Conservation (phyloP, 2,888 invertebrate genomes). For the Ligdia adustata region DNA sequence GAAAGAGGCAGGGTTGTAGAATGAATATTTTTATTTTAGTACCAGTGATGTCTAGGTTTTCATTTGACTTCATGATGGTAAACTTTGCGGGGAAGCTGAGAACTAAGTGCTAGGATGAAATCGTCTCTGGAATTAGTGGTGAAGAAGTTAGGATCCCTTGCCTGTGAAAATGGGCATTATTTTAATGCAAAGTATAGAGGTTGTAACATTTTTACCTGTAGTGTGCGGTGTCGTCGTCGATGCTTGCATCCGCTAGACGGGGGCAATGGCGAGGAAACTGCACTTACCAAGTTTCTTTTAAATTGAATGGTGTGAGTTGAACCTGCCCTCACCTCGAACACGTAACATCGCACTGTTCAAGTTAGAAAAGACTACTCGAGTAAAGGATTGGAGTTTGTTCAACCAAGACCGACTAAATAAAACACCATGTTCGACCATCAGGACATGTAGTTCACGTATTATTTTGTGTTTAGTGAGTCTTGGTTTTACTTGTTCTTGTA, state of each 20-base stretch:
- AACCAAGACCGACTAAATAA: constrained; percentile 84
- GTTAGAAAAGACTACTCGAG: constrained; percentile 82
- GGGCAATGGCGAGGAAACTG: constrained; percentile 70
- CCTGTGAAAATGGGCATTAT: constrained; percentile 93
- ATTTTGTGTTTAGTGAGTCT: constrained; percentile 83
- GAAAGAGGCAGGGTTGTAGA: constrained; percentile 67
- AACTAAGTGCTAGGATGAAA: constrained; percentile 78
- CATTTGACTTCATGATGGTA: constrained; percentile 76
- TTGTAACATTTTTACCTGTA: constrained; percentile 87
- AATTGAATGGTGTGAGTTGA: constrained; percentile 82
- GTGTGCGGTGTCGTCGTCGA: constrained; percentile 75
- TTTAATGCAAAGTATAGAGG: constrained; percentile 97
- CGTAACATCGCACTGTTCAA: constrained; percentile 80
- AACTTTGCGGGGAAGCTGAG: constrained; percentile 84
- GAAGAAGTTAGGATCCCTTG: constrained; percentile 83
- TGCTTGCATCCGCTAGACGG: constrained; percentile 47
- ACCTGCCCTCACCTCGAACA: constrained; percentile 71
- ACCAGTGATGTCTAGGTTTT: constrained; percentile 74
- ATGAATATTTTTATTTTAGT: constrained; percentile 61
- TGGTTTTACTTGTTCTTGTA: constrained; percentile 78
- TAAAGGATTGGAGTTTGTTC: constrained; percentile 83
- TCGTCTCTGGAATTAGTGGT: constrained; percentile 77
- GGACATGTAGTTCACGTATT: constrained; percentile 61
- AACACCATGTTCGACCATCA: constrained; percentile 59
- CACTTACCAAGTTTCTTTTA: constrained; percentile 81